Evolutionary conservation across 2,888 invertebrate genomes (phyloP).

Genomic region (Tillus elongatus): DNA sequence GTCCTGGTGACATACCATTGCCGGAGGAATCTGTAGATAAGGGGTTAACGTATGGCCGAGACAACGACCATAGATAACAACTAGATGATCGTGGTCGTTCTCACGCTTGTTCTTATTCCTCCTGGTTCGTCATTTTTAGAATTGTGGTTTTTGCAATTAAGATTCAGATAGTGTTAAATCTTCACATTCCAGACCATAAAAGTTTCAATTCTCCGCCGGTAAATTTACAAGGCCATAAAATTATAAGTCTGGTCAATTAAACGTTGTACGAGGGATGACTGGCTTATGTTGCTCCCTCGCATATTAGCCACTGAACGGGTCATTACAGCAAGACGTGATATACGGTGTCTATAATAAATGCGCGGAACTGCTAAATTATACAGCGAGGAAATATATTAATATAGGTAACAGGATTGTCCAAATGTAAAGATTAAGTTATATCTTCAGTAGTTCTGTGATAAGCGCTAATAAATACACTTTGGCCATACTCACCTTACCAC

Average conservation of each 20-base stretch:
- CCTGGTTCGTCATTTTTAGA: conserved; percentile 31
- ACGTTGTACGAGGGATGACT: neutral
- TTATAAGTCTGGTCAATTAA: conserved; percentile 2
- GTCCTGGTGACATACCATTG: conserved; percentile 40
- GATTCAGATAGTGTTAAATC: conserved; percentile 34
- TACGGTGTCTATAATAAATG: too few relatives aligned
- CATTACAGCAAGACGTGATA: too few relatives aligned
- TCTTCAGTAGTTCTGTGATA: too few relatives aligned
- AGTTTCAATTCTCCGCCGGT: conserved; percentile 22
- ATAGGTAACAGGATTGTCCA: too few relatives aligned
- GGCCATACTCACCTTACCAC: too few relatives aligned
- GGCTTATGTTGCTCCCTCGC: too few relatives aligned
- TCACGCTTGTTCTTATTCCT: conserved; percentile 34
- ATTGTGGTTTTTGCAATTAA: conserved; percentile 34
- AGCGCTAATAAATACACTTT: too few relatives aligned
- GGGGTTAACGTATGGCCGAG: conserved; percentile 40
- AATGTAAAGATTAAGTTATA: too few relatives aligned
- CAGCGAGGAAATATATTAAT: too few relatives aligned
- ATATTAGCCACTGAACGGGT: too few relatives aligned
- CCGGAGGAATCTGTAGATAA: conserved; percentile 38
- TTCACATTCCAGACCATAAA: conserved; percentile 27
- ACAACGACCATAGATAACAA: neutral
- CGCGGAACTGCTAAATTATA: too few relatives aligned
- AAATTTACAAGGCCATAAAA: conserved; percentile 14
- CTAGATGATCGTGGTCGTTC: conserved; percentile 33